phyloP scores from a whole-genome alignment of 2,113 vertebrate genomes.

The Charadrius vociferus region DNA sequence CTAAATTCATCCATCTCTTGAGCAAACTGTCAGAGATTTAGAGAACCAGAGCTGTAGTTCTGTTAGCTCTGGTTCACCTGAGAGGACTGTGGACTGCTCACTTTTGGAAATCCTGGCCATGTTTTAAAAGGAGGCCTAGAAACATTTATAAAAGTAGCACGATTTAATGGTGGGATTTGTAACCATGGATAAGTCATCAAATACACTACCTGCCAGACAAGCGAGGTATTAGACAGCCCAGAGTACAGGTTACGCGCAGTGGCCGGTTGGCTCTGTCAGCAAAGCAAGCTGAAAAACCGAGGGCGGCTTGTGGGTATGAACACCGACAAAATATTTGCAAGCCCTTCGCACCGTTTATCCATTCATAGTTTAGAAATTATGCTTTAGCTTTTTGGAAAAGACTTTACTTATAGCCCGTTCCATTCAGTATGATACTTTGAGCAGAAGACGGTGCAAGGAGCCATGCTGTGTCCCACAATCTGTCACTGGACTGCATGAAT shows the following conservation, averaged over 20 bases:
- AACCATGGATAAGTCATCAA: neutral
- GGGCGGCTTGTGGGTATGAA: neutral
- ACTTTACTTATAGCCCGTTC: neutral
- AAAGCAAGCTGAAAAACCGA: neutral
- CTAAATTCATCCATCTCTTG: conserved; percentile 11
- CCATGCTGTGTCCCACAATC: conserved; percentile 3
- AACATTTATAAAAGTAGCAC: neutral
- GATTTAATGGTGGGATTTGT: neutral
- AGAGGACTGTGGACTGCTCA: neutral
- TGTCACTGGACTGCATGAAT: neutral
- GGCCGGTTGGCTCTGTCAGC: neutral
- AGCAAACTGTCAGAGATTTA: neutral
- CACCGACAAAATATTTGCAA: neutral
- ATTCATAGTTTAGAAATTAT: conserved; percentile 16
- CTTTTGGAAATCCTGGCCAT: neutral
- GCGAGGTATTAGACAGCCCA: neutral
- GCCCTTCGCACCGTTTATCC: neutral
- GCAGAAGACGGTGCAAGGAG: neutral
- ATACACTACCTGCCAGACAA: neutral
- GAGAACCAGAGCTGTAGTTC: neutral
- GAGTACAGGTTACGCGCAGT: neutral
- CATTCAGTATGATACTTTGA: neutral
- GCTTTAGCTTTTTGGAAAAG: conserved; percentile 5
- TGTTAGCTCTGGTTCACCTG: neutral
- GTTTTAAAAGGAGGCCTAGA: neutral